These are phyloP conservation scores for Trissonchulus sp. DNA, from an alignment of 2,888 invertebrate species.

Conservation along the genomic window DNA sequence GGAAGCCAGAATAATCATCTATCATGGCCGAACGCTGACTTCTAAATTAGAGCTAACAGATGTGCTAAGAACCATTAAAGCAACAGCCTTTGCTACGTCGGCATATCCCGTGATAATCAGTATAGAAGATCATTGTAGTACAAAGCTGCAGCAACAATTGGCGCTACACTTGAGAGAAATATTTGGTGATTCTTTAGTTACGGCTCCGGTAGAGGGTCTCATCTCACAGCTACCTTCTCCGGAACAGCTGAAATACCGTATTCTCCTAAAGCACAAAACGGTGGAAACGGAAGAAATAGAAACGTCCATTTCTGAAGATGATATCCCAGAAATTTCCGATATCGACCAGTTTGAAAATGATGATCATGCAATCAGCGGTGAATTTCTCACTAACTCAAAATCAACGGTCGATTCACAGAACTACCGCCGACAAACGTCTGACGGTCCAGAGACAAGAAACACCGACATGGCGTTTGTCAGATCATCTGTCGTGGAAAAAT, in stretches of 20 bases:
- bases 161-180: slow-evolving; percentile 45
- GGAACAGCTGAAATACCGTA: slow-evolving; percentile 54
- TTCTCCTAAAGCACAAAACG: slow-evolving; percentile 56
- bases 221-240: slow-evolving; percentile 55
- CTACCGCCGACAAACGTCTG: too few relatives aligned
- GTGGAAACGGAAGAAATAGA: slow-evolving; percentile 45
- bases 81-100: slow-evolving; percentile 85
- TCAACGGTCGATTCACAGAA: too few relatives aligned
- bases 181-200: slow-evolving; percentile 48
- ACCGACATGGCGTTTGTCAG: too few relatives aligned
- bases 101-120: slow-evolving; percentile 58
- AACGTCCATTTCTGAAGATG: too few relatives aligned
- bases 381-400: too few relatives aligned
- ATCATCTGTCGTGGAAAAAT: too few relatives aligned
- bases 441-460: too few relatives aligned
- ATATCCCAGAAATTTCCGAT: too few relatives aligned
- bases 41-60: slow-evolving; percentile 90
- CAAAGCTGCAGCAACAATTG: slow-evolving; percentile 47
- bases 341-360: too few relatives aligned
- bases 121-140: slow-evolving; percentile 51
- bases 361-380: too few relatives aligned
- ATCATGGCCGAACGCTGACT: slow-evolving; percentile 93
- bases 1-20: slow-evolving; percentile 64
- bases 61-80: slow-evolving; percentile 84
- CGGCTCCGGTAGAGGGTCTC: slow-evolving; percentile 48